Base-by-base conservation (phyloP, 2,888 invertebrate species). In the Autographa pulchrina region DNA sequence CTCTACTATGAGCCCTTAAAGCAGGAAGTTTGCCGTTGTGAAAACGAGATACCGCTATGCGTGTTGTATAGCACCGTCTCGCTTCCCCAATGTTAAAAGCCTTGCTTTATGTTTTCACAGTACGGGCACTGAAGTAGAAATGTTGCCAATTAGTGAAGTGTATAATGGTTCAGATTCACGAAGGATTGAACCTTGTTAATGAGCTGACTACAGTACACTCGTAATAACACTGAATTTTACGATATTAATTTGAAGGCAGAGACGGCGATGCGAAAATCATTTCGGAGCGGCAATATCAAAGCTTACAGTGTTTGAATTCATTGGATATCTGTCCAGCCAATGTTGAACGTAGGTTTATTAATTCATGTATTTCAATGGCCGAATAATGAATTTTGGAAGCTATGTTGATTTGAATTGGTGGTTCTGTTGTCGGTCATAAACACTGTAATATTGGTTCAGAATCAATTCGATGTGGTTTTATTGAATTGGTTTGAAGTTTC, bases 71-170 rank as follows among this genome's bases (percentile, higher is more conserved):
- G 38, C 38, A 2, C 38, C 2, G 11, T 38, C 38, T 38, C 38
- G 38, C 38, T 38, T 11, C 38, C 38, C 8, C 38, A 11, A 35
- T 6, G 2, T 9, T 11, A 38, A 35, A 6, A 38, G 38, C 0
- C 38, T 38, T 38, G 38, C 38, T 38, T 38, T 8, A 38, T 11
- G 11, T 11, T 2, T 11, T 38, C 11, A 38, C 38, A 38, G 38
- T 38, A 38, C 38, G 1, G 38, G 38, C 38, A 38, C 11, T 86
- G 87, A 88, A 82, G 72, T 82, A 85, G 82, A 85, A 87, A 86
- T 85, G 84, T 79, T 85, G 88, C 92, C 92, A 94, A 94, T 94
- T 94, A 94, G 89, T 79, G 84, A 86, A 88, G 81, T 87, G 84
- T 87, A 85, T 88, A 90, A 89, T 88, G 86, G 85, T 81, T 78